Evolutionary conservation across 2,888 invertebrate genomes (phyloP).

Genomic region (Parnassius orleans): DNA sequence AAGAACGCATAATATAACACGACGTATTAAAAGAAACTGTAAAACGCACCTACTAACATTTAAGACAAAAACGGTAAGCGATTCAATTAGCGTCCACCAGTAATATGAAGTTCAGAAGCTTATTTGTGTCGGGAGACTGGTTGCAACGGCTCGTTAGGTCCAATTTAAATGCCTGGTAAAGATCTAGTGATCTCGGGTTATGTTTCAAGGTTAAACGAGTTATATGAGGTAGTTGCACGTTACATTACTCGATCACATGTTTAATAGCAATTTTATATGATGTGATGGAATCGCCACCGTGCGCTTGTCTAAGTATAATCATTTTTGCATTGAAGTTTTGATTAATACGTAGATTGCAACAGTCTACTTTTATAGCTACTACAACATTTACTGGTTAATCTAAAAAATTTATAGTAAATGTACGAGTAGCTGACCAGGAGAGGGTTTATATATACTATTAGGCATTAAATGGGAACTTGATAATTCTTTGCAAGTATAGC

Average conservation of each 20-base stretch:
- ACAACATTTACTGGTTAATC: too few relatives aligned
- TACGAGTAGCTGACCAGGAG: too few relatives aligned
- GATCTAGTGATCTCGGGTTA: constrained; percentile 13
- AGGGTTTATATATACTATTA: too few relatives aligned
- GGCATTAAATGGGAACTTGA: too few relatives aligned
- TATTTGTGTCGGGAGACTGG: constrained; percentile 9
- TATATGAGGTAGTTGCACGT: constrained; percentile 24
- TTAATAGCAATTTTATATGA: constrained; percentile 10
- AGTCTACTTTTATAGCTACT: too few relatives aligned
- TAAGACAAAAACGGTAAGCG: constrained; percentile 10
- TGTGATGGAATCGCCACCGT: constrained; percentile 7
- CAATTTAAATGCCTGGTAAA: constrained; percentile 19
- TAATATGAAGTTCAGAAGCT: constrained; percentile 14
- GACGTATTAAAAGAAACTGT: too few relatives aligned
- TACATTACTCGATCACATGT: constrained; percentile 17
- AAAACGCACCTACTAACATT: constrained; percentile 3
- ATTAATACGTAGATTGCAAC: constrained; percentile 1
- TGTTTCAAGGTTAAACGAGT: constrained; percentile 19
- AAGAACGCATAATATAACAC: too few relatives aligned
- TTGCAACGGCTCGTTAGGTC: constrained; percentile 19
- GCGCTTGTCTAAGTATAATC: constrained; percentile 5
- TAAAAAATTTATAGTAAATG: too few relatives aligned
- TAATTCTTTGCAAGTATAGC: too few relatives aligned
- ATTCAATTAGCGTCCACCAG: constrained; percentile 18
- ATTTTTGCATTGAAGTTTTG: constrained; percentile 14